Percentiles rank a stretch among this genome's conserved stretches.
Conservation (phyloP, 2,888 invertebrate species). For the Amaurobius ferox region DNA sequence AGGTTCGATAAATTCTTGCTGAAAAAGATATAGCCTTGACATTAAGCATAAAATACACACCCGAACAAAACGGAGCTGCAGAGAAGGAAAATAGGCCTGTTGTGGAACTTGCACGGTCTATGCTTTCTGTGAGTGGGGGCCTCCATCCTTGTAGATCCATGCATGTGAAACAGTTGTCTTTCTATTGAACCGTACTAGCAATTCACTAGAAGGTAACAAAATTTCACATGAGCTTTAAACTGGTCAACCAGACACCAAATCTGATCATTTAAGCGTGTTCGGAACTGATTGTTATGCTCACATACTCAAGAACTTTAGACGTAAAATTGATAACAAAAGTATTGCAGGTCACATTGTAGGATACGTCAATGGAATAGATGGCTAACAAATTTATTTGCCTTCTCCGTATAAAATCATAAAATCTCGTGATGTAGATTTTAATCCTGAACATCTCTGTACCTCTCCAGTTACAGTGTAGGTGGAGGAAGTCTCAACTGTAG, state of each 20-base stretch:
- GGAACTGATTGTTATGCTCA: constrained; percentile 25
- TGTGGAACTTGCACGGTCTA: neutral
- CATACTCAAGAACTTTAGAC: constrained; percentile 10
- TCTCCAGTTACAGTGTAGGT: constrained; percentile 21
- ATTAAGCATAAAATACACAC: neutral
- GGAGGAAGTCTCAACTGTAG: neutral
- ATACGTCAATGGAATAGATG: constrained; percentile 23
- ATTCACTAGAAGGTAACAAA: neutral
- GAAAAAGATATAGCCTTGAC: neutral
- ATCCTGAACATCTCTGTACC: constrained; percentile 11
- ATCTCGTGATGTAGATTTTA: constrained; percentile 24
- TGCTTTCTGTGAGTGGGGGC: neutral
- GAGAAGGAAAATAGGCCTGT: neutral
- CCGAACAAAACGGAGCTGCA: neutral
- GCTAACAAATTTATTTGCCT: constrained; percentile 8
- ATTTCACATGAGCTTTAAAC: neutral
- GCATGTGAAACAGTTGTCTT: neutral
- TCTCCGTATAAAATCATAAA: neutral
- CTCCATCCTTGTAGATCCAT: no score
- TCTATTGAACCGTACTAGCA: neutral
- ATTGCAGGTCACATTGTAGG: constrained; percentile 12
- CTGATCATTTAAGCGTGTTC: constrained; percentile 58
- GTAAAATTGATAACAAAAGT: constrained; percentile 29
- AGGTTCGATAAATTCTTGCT: neutral
- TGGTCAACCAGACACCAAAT: neutral